Percentiles rank a stretch among this genome's conserved stretches.
Conservation (phyloP, 1,140 invertebrate genomes). For the Trichonephila clavipes region DNA sequence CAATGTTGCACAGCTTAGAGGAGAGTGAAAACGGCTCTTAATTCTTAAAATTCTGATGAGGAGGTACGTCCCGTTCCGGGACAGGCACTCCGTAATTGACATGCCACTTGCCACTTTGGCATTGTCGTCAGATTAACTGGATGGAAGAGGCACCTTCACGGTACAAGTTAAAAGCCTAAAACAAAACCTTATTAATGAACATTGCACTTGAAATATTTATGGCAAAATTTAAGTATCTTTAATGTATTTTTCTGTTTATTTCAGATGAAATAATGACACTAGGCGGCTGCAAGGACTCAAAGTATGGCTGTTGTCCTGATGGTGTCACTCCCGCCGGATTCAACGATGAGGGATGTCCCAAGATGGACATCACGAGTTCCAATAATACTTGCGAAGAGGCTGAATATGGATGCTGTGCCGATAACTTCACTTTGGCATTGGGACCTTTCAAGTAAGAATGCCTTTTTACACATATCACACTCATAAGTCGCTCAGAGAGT, state of each 20-base stretch:
- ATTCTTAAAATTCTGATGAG: too few relatives aligned
- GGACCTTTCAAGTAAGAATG: constrained; percentile 67
- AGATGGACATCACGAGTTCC: constrained; percentile 85
- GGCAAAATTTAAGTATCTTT: too few relatives aligned
- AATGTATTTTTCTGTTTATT: constrained; percentile 74
- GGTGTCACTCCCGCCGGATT: constrained; percentile 87
- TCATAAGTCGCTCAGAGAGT: too few relatives aligned
- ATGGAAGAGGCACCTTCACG: too few relatives aligned
- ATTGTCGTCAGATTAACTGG: too few relatives aligned
- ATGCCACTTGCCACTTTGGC: too few relatives aligned
- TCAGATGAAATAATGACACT: constrained; percentile 86
- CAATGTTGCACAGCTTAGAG: too few relatives aligned
- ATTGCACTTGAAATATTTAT: too few relatives aligned
- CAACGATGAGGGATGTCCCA: constrained; percentile 88
- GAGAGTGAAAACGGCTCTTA: too few relatives aligned
- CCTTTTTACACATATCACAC: background rate
- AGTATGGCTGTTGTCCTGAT: constrained; percentile 94
- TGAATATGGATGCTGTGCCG: constrained; percentile 91
- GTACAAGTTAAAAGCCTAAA: too few relatives aligned
- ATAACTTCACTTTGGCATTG: constrained; percentile 86
- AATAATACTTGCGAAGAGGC: constrained; percentile 86
- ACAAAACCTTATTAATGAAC: background rate
- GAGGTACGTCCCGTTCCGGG: too few relatives aligned
- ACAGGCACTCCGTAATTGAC: too few relatives aligned
- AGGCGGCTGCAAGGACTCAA: constrained; percentile 85